phyloP scores from a whole-genome alignment of 2,113 vertebrate genomes.

The Callopanchax toddi region DNA sequence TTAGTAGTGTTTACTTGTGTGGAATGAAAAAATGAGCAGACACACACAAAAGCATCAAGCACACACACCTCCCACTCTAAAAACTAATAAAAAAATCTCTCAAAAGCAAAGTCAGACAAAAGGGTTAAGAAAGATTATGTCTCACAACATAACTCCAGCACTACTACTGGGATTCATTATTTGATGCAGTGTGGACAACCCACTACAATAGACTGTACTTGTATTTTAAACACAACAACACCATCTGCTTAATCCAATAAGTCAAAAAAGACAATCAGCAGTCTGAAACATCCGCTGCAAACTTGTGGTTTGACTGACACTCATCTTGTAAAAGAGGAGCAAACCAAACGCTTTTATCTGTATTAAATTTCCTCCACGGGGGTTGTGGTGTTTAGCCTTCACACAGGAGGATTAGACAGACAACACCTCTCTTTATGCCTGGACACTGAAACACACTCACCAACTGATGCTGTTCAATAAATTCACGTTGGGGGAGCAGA shows the following conservation, averaged over 20 bases:
- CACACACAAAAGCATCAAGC: conserved; percentile 37
- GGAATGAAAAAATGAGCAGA: conserved; percentile 45
- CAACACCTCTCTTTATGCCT: conserved; percentile 14
- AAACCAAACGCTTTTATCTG: conserved; percentile 29
- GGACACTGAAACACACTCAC: conserved; percentile 23
- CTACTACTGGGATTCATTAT: not conserved
- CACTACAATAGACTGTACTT: not conserved
- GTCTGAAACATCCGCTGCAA: not conserved
- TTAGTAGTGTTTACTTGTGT: conserved; percentile 48
- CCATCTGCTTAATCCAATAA: conserved; percentile 3
- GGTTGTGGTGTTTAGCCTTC: conserved; percentile 10
- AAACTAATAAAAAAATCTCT: conserved; percentile 6
- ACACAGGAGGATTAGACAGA: conserved; percentile 24
- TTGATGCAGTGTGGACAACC: conserved; percentile 8
- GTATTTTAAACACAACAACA: conserved; percentile 20
- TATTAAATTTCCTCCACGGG: conserved; percentile 25
- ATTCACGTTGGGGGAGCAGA: conserved; percentile 53
- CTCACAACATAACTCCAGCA: not conserved
- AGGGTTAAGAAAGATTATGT: conserved; percentile 9
- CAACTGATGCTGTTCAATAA: conserved; percentile 52
- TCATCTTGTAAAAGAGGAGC: not conserved
- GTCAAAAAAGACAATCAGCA: not conserved
- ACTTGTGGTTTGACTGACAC: not conserved
- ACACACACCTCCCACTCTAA: conserved; percentile 23
- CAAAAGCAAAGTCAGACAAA: conserved; percentile 19